Percentiles rank a stretch among this genome's conserved stretches.
Evolutionary conservation across 2,113 vertebrate genomes (phyloP).

Genomic region (Baryphthengus martii): DNA sequence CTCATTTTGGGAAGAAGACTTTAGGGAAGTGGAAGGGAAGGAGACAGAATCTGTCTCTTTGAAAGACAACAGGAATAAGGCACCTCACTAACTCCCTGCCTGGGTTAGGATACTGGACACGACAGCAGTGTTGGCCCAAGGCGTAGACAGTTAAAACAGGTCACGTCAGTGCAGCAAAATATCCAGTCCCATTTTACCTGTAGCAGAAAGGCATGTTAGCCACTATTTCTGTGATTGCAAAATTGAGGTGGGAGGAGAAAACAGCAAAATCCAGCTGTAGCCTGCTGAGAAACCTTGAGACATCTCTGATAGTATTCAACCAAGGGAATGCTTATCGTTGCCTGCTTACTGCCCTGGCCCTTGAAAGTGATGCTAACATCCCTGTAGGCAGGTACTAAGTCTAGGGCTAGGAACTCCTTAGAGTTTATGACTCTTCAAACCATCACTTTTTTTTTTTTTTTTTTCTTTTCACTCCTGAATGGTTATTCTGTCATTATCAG

Average conservation of each 20-base stretch:
- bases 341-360: background rate
- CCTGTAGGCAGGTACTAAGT: background rate
- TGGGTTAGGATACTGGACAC: background rate
- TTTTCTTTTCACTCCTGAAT: background rate
- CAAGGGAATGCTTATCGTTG: background rate
- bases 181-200: fast-evolving
- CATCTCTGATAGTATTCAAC: background rate
- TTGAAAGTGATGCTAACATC: background rate
- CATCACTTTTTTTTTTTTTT: background rate
- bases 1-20: background rate
- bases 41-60: background rate
- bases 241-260: background rate
- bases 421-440: background rate
- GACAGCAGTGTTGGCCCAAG: background rate
- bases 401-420: background rate
- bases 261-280: background rate
- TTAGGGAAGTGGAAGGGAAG: background rate
- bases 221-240: background rate
- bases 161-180: background rate
- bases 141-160: background rate
- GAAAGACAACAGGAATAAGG: background rate
- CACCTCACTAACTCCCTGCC: background rate
- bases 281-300: background rate
- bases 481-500: background rate
- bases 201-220: background rate